These are phyloP conservation scores for Tamias sibiricus DNA, from an alignment of 2,113 vertebrate genomes.

Conservation along the genomic window DNA sequence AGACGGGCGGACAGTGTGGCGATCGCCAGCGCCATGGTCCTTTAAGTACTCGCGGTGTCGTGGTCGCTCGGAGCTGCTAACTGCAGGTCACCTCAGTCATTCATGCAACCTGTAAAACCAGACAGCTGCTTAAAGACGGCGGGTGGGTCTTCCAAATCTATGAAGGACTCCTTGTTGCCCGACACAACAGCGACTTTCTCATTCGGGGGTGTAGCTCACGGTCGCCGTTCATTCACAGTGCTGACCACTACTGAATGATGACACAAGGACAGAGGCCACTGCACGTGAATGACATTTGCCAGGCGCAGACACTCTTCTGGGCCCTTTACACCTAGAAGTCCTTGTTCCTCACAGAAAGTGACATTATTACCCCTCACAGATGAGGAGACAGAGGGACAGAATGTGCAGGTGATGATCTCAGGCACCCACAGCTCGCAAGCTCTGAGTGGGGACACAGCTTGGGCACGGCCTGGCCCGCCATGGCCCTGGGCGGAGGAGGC, in stretches of 20 bases:
- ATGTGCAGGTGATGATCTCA: background rate
- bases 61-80: background rate
- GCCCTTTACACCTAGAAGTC: background rate
- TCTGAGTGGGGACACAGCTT: background rate
- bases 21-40: too few species aligned
- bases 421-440: background rate
- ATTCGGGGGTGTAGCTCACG: too few species aligned
- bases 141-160: background rate
- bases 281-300: background rate
- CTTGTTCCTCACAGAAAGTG: background rate
- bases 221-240: background rate
- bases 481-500: too few species aligned
- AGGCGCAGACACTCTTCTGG: background rate
- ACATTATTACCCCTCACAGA: too few species aligned
- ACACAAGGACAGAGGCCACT: background rate
- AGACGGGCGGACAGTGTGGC: too few species aligned
- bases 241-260: background rate
- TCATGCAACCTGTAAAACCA: background rate
- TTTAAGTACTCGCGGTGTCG: accelerated
- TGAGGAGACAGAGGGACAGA: background rate
- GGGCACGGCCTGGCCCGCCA: too few species aligned
- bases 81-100: background rate
- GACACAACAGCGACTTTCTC: too few species aligned
- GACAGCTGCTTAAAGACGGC: background rate
- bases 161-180: too few species aligned